Evolutionary conservation across 2,113 vertebrate genomes (phyloP).

Genomic region (Illadopsis cleaveri): DNA sequence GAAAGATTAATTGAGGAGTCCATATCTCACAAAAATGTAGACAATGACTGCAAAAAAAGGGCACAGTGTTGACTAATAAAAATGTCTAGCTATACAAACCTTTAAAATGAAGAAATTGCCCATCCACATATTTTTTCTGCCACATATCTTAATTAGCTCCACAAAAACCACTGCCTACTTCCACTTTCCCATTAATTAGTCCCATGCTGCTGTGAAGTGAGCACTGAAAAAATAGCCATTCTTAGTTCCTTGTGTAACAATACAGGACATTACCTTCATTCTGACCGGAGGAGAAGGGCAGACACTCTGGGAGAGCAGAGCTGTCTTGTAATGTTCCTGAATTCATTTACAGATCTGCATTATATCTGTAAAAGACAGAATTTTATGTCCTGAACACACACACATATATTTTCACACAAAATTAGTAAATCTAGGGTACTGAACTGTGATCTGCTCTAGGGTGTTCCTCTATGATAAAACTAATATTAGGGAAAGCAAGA

Average conservation of each 20-base stretch:
- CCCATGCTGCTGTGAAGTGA: neutral
- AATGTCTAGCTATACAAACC: neutral
- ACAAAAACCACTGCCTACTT: neutral
- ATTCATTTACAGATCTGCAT: neutral
- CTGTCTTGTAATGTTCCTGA: neutral
- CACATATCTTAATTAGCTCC: conserved; percentile 15
- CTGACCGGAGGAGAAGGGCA: neutral
- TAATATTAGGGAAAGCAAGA: neutral
- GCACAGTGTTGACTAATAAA: conserved; percentile 5
- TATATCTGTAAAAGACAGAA: neutral
- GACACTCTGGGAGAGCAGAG: neutral
- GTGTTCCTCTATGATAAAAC: neutral
- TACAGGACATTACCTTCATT: neutral
- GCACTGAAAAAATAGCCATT: neutral
- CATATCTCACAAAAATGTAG: neutral
- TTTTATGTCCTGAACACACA: neutral
- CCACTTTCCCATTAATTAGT: conserved; percentile 19
- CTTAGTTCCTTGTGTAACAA: neutral
- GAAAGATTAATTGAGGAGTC: conserved; percentile 34
- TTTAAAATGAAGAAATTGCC: conserved; percentile 43
- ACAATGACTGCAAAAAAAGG: neutral
- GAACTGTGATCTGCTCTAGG: neutral
- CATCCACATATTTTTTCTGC: neutral
- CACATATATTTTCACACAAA: neutral
- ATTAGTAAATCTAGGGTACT: neutral